Evolutionary conservation across 2,797 vertebrate genomes (phyloP).

Genomic region (Halcyon smyrnensis): DNA sequence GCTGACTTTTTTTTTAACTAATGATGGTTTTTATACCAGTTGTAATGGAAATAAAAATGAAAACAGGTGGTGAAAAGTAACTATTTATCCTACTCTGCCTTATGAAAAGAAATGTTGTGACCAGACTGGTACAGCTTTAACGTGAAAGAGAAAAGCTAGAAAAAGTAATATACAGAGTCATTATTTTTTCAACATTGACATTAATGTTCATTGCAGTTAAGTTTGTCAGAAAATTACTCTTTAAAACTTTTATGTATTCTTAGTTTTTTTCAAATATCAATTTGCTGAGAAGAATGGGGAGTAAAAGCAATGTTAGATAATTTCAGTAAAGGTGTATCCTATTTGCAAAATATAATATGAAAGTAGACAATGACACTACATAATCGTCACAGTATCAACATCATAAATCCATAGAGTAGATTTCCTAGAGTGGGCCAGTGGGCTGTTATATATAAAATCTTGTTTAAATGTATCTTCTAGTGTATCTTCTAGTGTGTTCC

Average conservation of each 20-base stretch:
- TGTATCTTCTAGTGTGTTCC: not conserved
- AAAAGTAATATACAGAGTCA: not conserved
- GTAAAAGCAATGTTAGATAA: not conserved
- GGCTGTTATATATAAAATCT: not conserved
- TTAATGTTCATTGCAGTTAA: not conserved
- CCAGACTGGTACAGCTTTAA: not conserved
- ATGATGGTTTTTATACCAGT: not conserved
- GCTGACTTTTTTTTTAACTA: not conserved
- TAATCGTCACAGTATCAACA: not conserved
- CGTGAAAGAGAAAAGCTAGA: not conserved
- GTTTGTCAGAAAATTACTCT: not conserved
- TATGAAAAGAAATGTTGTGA: not conserved
- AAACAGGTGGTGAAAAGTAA: not conserved
- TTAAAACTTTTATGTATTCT: not conserved
- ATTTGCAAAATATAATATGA: not conserved
- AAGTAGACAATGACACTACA: not conserved
- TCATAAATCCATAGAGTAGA: not conserved
- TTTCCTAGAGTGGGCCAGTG: not conserved
- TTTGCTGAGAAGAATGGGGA: not conserved
- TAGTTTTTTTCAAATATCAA: not conserved
- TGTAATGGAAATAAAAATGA: not conserved
- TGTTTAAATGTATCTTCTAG: not conserved
- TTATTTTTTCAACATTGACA: not conserved
- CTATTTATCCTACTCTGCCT: not conserved
- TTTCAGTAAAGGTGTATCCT: not conserved